Conservation (phyloP, 2,888 invertebrate species). For the Phaedon cochleariae region DNA sequence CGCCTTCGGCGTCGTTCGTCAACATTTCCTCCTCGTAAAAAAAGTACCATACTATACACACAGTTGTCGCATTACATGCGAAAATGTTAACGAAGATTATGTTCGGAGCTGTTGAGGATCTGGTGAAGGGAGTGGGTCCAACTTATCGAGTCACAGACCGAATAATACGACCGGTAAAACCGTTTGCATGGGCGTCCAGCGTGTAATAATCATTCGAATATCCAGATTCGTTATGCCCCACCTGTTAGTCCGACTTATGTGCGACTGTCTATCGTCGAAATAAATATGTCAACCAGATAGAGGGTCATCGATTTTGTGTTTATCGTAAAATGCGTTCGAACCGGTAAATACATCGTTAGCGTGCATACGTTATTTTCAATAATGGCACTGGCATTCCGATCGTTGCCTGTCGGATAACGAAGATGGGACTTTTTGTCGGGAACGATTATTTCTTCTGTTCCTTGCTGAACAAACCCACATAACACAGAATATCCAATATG, state of each 20-base stretch:
- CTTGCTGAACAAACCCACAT: too few species aligned
- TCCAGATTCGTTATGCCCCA: not conserved
- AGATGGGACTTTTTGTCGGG: too few species aligned
- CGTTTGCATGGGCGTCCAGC: constrained; percentile 22
- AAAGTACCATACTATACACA: too few species aligned
- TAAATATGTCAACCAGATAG: not conserved
- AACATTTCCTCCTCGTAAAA: too few species aligned
- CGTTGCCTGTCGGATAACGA: too few species aligned
- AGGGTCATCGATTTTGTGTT: not conserved
- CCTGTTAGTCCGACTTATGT: constrained; percentile 9
- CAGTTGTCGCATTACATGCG: too few species aligned
- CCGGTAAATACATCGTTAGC: not conserved
- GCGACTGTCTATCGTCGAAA: not conserved
- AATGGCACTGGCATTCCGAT: too few species aligned
- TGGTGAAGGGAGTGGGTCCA: constrained; percentile 30
- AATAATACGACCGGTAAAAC: constrained; percentile 28
- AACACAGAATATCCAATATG: too few species aligned
- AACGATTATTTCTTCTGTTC: too few species aligned
- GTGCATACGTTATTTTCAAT: not conserved
- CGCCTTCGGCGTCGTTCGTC: too few species aligned
- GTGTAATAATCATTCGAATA: constrained; percentile 1
- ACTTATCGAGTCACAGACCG: constrained; percentile 31
- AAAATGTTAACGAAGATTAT: not conserved
- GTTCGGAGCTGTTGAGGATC: constrained; percentile 7
- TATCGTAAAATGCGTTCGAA: not conserved